A percentile compares a stretch with the other conserved stretches of the same genome.
phyloP scores from a whole-genome alignment of 2,888 invertebrate genomes.

The Campaea margaritaria region DNA sequence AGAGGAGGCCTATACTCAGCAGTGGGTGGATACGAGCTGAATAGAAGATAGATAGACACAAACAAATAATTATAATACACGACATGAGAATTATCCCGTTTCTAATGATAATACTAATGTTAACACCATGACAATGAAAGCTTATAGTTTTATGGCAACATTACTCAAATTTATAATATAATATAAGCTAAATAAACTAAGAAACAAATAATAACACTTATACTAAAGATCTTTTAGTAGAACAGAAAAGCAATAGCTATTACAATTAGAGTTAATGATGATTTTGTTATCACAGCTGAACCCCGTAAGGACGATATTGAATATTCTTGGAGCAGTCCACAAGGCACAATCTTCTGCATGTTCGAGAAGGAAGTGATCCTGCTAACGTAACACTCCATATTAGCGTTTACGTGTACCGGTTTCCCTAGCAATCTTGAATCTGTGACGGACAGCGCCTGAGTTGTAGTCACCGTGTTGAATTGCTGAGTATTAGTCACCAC shows the following conservation, averaged over 20 bases:
- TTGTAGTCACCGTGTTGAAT: constrained; percentile 15
- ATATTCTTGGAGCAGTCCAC: constrained; percentile 34
- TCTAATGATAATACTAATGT: too few relatives aligned
- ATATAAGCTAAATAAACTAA: neutral
- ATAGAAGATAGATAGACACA: too few relatives aligned
- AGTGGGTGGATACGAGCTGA: too few relatives aligned
- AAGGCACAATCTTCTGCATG: constrained; percentile 32
- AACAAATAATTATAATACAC: too few relatives aligned
- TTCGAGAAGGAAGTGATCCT: constrained; percentile 12
- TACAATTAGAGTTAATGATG: constrained; percentile 1
- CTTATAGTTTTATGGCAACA: too few relatives aligned
- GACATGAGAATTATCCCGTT: too few relatives aligned
- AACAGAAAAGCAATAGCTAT: constrained; percentile 3
- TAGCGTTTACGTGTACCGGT: constrained; percentile 28
- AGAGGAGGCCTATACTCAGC: too few relatives aligned
- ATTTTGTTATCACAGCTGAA: constrained; percentile 7
- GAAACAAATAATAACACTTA: neutral
- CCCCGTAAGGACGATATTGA: constrained; percentile 14
- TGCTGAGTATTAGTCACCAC: constrained; percentile 6
- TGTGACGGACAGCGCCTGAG: constrained; percentile 13
- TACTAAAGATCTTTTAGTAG: neutral
- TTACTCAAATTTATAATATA: neutral
- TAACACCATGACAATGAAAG: too few relatives aligned
- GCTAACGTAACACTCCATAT: constrained; percentile 37
- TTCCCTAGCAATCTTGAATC: constrained; percentile 32